A percentile compares a stretch with the other conserved stretches of the same genome.
Evolutionary conservation across 2,888 invertebrate genomes (phyloP).

Genomic region (Cybosia mesomella): DNA sequence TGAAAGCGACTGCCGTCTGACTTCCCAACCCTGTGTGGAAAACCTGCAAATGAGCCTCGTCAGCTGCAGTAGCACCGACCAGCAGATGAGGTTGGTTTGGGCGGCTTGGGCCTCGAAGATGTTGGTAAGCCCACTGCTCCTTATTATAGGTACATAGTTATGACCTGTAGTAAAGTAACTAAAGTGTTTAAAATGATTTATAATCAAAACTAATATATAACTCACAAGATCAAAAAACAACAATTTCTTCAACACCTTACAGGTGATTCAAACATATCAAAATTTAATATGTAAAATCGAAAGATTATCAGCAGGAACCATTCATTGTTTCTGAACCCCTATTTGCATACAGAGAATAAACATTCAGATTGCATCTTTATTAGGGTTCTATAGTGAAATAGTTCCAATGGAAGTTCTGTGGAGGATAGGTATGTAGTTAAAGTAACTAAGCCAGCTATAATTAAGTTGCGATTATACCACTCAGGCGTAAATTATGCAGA

Average conservation of each 20-base stretch:
- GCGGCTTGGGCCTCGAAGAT: too few species aligned
- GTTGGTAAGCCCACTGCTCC: too few species aligned
- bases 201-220: background rate
- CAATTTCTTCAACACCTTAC: slow-evolving; percentile 35
- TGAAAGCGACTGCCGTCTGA: too few species aligned
- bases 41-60: too few species aligned
- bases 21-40: too few species aligned
- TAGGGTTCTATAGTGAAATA: background rate
- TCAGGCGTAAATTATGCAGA: too few species aligned
- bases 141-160: too few species aligned
- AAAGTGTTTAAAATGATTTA: too few species aligned
- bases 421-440: background rate
- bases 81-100: too few species aligned
- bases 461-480: background rate
- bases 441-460: too few species aligned
- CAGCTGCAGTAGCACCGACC: too few species aligned
- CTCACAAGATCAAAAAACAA: slow-evolving; percentile 19
- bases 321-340: slow-evolving; percentile 72
- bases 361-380: slow-evolving; percentile 54
- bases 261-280: slow-evolving; percentile 53
- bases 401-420: background rate
- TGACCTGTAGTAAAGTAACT: too few species aligned
- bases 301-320: slow-evolving; percentile 80
- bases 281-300: slow-evolving; percentile 55
- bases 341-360: slow-evolving; percentile 78